Conservation (phyloP, 2,888 invertebrate species). For the Girardia tigrina region DNA sequence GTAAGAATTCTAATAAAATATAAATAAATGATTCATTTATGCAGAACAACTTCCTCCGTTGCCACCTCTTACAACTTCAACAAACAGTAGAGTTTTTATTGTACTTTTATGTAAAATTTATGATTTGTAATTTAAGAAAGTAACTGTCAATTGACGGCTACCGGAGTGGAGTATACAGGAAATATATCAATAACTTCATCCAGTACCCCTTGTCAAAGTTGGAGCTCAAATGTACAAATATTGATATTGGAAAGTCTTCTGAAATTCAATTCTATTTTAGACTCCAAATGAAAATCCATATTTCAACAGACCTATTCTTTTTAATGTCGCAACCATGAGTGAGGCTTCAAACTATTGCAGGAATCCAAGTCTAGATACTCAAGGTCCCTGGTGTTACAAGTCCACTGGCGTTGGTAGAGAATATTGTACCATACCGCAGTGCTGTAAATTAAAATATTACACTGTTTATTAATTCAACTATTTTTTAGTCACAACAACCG, state of each 20-base stretch:
- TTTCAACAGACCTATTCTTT: not conserved
- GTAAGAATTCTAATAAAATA: not conserved
- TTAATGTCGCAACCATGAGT: constrained; percentile 5
- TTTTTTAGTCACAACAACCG: not conserved
- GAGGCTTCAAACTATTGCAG: not conserved
- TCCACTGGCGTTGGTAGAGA: not conserved
- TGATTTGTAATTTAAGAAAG: not conserved
- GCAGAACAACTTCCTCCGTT: not conserved
- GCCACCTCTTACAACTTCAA: not conserved
- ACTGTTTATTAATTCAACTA: not conserved
- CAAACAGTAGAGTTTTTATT: not conserved
- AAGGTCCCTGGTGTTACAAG: constrained; percentile 9
- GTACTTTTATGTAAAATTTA: not conserved
- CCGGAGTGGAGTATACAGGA: not conserved
- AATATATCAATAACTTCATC: not conserved
- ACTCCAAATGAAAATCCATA: not conserved
- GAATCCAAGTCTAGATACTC: not conserved
- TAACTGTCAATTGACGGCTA: not conserved
- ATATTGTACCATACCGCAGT: not conserved
- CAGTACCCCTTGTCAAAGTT: not conserved
- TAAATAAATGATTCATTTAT: not conserved
- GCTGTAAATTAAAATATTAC: not conserved
- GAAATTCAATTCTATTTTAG: not conserved
- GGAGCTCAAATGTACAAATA: too few species aligned
- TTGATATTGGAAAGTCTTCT: too few species aligned